phyloP scores from a whole-genome alignment of 2,797 vertebrate genomes.

The Lagorchestes hirsutus region DNA sequence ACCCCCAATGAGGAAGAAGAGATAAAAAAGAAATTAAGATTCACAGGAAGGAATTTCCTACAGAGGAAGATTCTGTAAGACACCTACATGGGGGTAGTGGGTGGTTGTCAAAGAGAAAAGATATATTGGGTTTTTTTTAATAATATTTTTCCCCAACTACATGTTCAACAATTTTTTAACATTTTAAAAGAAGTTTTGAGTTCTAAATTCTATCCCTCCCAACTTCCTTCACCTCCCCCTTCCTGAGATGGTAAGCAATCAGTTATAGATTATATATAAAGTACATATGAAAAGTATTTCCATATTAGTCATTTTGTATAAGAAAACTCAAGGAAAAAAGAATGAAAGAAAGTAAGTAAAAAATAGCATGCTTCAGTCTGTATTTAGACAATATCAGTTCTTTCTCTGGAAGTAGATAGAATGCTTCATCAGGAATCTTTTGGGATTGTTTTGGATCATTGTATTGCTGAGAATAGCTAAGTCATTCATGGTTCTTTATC shows the following conservation, averaged over 20 bases:
- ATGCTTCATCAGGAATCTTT: background rate
- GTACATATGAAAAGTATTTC: background rate
- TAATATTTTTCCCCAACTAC: too few species aligned
- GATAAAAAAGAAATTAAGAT: background rate
- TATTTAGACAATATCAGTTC: background rate
- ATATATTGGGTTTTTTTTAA: background rate
- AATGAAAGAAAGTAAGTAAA: background rate
- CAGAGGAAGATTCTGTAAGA: background rate
- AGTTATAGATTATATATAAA: background rate
- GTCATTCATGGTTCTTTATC: background rate
- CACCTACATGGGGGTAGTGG: background rate
- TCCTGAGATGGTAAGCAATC: background rate
- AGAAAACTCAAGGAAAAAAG: background rate
- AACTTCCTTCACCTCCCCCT: background rate
- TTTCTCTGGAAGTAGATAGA: background rate
- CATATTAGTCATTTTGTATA: background rate
- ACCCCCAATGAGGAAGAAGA: background rate
- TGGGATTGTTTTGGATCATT: background rate
- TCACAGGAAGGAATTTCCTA: background rate
- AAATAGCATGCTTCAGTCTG: background rate
- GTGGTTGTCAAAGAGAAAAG: background rate
- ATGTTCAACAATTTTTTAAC: background rate
- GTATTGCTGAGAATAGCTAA: background rate
- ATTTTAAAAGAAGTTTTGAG: background rate
- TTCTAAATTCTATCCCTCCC: background rate